Evolutionary conservation across 2,797 vertebrate genomes (phyloP).

Genomic region (Acanthopagrus latus): DNA sequence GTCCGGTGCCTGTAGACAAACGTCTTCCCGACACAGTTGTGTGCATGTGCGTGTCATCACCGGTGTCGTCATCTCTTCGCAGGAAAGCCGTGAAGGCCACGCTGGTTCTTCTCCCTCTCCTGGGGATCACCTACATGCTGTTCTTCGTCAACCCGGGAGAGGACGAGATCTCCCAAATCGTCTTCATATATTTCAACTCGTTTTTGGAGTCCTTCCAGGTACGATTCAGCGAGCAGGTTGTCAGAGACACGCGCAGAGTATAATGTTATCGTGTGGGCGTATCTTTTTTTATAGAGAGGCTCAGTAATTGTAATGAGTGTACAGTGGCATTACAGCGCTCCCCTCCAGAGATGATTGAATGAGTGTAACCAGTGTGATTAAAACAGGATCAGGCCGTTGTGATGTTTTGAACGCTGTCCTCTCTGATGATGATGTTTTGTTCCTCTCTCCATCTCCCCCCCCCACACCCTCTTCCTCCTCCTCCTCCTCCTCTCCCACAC

Average conservation of each 20-base stretch:
- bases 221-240: not conserved
- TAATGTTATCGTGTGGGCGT: constrained; percentile 3
- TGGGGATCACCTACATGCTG: constrained; percentile 97
- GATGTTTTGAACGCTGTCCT: constrained; percentile 30
- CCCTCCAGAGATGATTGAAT: constrained; percentile 34
- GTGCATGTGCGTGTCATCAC: not conserved
- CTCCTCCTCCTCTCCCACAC: constrained; percentile 47
- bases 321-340: not conserved
- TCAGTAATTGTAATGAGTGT: constrained; percentile 32
- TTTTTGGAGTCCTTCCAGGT: constrained; percentile 97
- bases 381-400: constrained; percentile 41
- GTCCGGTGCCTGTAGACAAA: not conserved
- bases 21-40: not conserved
- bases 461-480: constrained; percentile 27
- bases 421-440: constrained; percentile 32
- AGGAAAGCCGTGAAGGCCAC: constrained; percentile 98
- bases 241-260: not conserved
- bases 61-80: not conserved
- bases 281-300: not conserved
- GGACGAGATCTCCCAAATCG: constrained; percentile 91
- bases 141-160: constrained; percentile 96
- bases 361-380: constrained; percentile 36
- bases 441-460: constrained; percentile 33
- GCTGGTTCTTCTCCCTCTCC: constrained; percentile 92
- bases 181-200: constrained; percentile 97